phyloP scores from a whole-genome alignment of 2,797 vertebrate genomes.

The Aldrovandia affinis region DNA sequence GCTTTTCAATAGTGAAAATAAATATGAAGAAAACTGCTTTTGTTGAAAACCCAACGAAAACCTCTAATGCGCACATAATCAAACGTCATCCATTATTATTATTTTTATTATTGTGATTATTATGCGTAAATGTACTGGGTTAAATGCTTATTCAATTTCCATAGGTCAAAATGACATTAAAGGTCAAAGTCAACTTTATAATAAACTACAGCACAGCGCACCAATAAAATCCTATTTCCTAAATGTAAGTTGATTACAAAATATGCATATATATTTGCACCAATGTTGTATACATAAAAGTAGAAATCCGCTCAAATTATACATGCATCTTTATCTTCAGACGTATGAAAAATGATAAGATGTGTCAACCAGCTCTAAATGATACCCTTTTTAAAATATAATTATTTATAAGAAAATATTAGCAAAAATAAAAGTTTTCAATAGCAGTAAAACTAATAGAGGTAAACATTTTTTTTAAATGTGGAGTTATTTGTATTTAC shows the following conservation, averaged over 20 bases:
- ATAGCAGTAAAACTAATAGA: not conserved
- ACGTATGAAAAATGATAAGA: not conserved
- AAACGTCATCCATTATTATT: not conserved
- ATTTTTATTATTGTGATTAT: not conserved
- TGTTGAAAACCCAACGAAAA: not conserved
- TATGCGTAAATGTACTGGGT: not conserved
- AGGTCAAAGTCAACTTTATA: not conserved
- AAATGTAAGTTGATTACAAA: not conserved
- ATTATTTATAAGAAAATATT: not conserved
- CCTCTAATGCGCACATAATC: not conserved
- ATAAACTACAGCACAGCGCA: not conserved
- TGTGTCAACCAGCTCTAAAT: not conserved
- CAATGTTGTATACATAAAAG: not conserved
- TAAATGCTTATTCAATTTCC: not conserved
- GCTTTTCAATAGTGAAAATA: constrained; percentile 7
- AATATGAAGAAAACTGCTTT: constrained; percentile 7
- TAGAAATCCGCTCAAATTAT: not conserved
- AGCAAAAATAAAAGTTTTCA: not conserved
- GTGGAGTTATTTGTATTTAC: not conserved
- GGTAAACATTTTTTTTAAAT: not conserved
- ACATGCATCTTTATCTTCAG: not conserved
- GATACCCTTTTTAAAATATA: not conserved
- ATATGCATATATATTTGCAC: not conserved
- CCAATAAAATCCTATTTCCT: not conserved
- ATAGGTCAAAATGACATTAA: not conserved